Percentiles rank a stretch among this genome's conserved stretches.
phyloP scores from a whole-genome alignment of 2,797 vertebrate species.

The Discoglossus pictus region DNA sequence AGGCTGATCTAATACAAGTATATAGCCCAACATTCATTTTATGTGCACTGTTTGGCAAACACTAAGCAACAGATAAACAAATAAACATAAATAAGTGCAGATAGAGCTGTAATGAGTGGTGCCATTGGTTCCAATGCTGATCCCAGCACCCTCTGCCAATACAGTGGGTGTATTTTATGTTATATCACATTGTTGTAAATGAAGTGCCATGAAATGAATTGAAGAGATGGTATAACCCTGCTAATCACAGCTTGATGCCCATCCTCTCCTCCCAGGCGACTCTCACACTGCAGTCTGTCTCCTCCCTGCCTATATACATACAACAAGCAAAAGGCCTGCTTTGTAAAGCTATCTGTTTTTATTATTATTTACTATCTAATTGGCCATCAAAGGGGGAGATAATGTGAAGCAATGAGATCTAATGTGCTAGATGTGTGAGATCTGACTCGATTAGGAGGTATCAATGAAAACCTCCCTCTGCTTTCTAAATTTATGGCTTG shows the following conservation, averaged over 20 bases:
- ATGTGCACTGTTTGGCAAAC: too few relatives aligned
- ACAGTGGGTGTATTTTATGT: too few relatives aligned
- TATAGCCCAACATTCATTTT: too few relatives aligned
- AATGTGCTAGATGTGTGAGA: constrained; percentile 58
- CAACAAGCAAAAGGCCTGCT: constrained; percentile 23
- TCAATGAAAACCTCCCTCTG: constrained; percentile 49
- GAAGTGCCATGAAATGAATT: constrained; percentile 17
- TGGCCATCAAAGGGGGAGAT: constrained; percentile 68
- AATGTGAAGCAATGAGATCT: constrained; percentile 65
- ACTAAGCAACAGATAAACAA: too few relatives aligned
- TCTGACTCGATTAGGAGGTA: constrained; percentile 58
- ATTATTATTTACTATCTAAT: constrained; percentile 65
- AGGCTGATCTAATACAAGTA: too few relatives aligned
- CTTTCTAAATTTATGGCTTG: constrained; percentile 49
- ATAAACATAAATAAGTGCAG: too few relatives aligned
- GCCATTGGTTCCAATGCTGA: too few relatives aligned
- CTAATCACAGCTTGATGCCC: constrained; percentile 5
- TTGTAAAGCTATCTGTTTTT: constrained; percentile 27
- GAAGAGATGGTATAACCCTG: constrained; percentile 18
- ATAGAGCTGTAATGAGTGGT: too few relatives aligned
- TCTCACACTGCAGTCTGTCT: constrained; percentile 12
- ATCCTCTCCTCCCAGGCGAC: constrained; percentile 17
- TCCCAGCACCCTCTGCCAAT: too few relatives aligned
- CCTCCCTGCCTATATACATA: constrained; percentile 4
- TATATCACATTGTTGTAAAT: too few relatives aligned